These are phyloP conservation scores for Pygoscelis antarcticus DNA, from an alignment of 2,113 vertebrate species.

Conservation along the genomic window DNA sequence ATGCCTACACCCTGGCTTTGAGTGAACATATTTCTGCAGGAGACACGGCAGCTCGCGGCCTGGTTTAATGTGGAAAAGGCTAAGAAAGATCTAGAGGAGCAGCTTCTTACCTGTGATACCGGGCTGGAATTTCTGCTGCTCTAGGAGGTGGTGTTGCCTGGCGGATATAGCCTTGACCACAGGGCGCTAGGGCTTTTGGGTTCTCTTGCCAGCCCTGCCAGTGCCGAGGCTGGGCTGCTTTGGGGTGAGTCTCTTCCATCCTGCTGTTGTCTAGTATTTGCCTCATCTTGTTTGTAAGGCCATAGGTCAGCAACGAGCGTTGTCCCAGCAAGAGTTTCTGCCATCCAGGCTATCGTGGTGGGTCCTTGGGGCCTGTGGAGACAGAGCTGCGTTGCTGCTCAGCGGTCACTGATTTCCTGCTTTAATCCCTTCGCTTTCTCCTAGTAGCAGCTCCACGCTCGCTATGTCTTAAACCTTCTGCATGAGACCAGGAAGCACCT, in stretches of 20 bases:
- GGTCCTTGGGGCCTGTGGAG: not conserved
- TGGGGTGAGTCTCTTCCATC: not conserved
- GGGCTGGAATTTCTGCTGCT: not conserved
- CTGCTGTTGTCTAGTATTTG: not conserved
- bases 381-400: not conserved
- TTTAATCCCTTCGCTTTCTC: constrained; percentile 65
- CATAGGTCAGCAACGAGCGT: not conserved
- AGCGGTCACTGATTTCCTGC: not conserved
- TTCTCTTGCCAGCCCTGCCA: not conserved
- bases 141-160: not conserved
- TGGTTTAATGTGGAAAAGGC: not conserved
- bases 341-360: not conserved
- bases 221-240: not conserved
- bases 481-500: constrained; percentile 87
- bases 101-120: not conserved
- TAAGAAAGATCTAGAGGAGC: not conserved
- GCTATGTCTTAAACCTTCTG: constrained; percentile 90
- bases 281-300: not conserved
- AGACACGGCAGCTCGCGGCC: not conserved
- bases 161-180: not conserved
- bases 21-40: not conserved
- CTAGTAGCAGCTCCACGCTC: constrained; percentile 93
- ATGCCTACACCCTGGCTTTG: not conserved
- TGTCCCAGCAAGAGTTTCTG: not conserved
- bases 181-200: not conserved